These are phyloP conservation scores for Salvator merianae DNA, from an alignment of 2,113 vertebrate species.

Conservation along the genomic window DNA sequence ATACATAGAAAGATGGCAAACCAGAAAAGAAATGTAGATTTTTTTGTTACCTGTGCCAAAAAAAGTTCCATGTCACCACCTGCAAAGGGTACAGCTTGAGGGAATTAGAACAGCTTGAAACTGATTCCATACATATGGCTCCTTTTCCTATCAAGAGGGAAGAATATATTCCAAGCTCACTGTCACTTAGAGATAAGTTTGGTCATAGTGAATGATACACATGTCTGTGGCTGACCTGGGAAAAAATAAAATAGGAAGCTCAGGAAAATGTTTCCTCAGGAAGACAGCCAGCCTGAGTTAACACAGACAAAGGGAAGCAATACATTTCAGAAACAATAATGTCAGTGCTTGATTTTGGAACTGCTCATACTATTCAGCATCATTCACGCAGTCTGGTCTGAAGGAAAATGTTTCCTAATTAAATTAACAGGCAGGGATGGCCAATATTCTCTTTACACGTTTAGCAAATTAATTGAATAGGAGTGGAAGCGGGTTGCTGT, in stretches of 20 bases:
- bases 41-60: too few species aligned
- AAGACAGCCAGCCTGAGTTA: slow-evolving; percentile 9
- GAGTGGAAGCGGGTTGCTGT: not conserved
- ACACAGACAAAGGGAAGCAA: not conserved
- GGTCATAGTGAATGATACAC: not conserved
- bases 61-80: too few species aligned
- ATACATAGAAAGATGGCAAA: too few species aligned
- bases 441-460: not conserved
- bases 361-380: not conserved
- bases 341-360: not conserved
- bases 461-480: not conserved
- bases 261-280: not conserved
- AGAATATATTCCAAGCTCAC: too few species aligned
- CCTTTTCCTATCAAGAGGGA: too few species aligned
- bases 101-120: too few species aligned
- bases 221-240: not conserved
- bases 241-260: not conserved
- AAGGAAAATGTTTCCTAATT: slow-evolving; percentile 1
- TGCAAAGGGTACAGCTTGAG: too few species aligned
- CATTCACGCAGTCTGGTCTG: not conserved
- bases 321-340: not conserved
- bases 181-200: not conserved
- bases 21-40: too few species aligned
- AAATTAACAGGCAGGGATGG: not conserved
- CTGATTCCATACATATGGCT: too few species aligned